Evolutionary conservation across 2,797 vertebrate species (phyloP), one percentile per base, ranked within the genome.

Genomic region (Onychomys torridus): DNA sequence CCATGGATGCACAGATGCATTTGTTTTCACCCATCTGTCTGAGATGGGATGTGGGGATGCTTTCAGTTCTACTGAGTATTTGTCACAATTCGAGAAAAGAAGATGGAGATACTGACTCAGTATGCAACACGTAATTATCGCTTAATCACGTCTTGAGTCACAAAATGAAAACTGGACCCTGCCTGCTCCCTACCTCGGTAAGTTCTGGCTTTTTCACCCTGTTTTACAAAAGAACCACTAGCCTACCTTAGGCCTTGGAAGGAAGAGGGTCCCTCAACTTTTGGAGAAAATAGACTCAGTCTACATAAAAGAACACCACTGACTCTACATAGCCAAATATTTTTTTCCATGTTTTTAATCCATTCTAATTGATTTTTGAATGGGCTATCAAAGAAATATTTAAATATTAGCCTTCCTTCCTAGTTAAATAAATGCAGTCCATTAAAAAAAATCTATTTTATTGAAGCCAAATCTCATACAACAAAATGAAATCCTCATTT

Each of bases 371-470:
- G 29, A 63, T 43, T 27, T 86, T 43, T 67, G 46, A 82, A 75
- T 91, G 78, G 29, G 57, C 4, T 52, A 69, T 79, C 11, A 71
- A 52, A 93, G 86, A 40, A 90, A 79, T 25, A 76, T 63, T 91
- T 25, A 82, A 78, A 32, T 52, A 69, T 88, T 81, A 65, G 21
- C 8, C 9, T 91, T 90, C 73, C 85, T 65, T 61, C 13, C 12
- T 82, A 88, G 85, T 81, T 81, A 7, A 93, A 88, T 55, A 7
- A 93, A 85, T 61, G 34, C 7, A 82, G 96, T 65, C 4, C 55
- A 61, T 79, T 73, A 78, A 79, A 92, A n/a, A n/a, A 93, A 88
- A 79, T 16, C 21, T n/a, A 52, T 13, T 75, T 91, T 67, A 84
- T 40, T 77, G 49, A 95, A 17, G 2, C 40, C 65, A 69, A 75